Evolutionary conservation across 23 tunicate species (phyloP), one percentile per base, ranked within the genome.

Genomic region (Oikopleura dioica): DNA sequence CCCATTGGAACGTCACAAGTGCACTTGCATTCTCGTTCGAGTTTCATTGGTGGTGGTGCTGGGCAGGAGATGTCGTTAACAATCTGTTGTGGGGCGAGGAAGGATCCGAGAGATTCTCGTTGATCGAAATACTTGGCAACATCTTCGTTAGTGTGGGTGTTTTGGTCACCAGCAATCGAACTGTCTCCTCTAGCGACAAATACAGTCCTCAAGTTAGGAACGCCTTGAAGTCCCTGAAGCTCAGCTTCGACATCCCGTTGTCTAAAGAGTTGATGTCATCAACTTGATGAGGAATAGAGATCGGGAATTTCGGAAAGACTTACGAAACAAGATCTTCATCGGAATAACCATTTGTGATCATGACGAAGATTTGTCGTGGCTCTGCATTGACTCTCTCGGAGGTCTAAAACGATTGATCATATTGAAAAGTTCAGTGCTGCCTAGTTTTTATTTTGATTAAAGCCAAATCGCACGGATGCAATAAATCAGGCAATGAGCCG

Each of bases 171-270:
- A 1, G 79, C 77, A 12, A 77, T 55, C 29, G 79, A 77, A 9
- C 77, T 51, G n/a, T 77, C 79, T 77, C 31, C 68, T 37, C 69
- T 77, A 16, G 79, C 79, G 1, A 33, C 36, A 34, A 55, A 38
- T 2, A 59, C 79, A 4, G n/a, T 77, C n/a, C 21, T 68, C 5
- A 35, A 30, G 31, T 68, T 68, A 9, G 75, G 31, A 24, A 30
- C 75, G 75, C 35, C 75, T 5, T n/a, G n/a, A n/a, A n/a, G n/a
- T n/a, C n/a, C n/a, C n/a, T n/a, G n/a, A n/a, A n/a, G n/a, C n/a
- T n/a, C n/a, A n/a, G n/a, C n/a, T n/a, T n/a, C n/a, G n/a, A n/a
- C n/a, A n/a, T n/a, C n/a, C n/a, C n/a, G n/a, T n/a, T n/a, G n/a
- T n/a, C n/a, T n/a, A n/a, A n/a, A n/a, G n/a, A n/a, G n/a, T n/a